Evolutionary conservation across 2,888 invertebrate species (phyloP).

Genomic region (Hirtodrosophila alboralis): DNA sequence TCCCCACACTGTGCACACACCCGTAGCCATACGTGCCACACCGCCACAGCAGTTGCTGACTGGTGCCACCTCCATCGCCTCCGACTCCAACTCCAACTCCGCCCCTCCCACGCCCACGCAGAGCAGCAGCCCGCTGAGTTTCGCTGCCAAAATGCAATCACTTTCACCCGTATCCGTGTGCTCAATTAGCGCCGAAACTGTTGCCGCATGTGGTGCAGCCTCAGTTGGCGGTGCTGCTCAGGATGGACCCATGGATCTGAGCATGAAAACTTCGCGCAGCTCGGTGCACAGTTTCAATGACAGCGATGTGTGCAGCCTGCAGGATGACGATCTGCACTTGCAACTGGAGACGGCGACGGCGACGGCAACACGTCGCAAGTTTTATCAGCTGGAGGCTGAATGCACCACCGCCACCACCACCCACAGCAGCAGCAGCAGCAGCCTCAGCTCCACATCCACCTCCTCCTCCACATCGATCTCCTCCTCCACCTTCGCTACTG

Average conservation of each 20-base stretch:
- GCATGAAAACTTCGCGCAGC: slow-evolving; percentile 87
- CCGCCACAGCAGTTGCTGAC: slow-evolving; percentile 44
- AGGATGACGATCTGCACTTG: slow-evolving; percentile 68
- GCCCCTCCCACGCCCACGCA: slow-evolving; percentile 19
- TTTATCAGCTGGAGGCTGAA: slow-evolving; percentile 76
- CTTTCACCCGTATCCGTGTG: slow-evolving; percentile 82
- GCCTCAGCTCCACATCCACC: slow-evolving; percentile 28
- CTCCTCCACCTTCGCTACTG: slow-evolving; percentile 31
- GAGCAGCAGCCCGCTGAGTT: slow-evolving; percentile 66
- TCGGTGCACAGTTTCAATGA: slow-evolving; percentile 80
- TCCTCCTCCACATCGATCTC: slow-evolving; percentile 51
- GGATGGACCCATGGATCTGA: slow-evolving; percentile 92
- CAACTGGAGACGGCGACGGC: slow-evolving; percentile 64
- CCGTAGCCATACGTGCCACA: slow-evolving; percentile 71
- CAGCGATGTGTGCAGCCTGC: slow-evolving; percentile 72
- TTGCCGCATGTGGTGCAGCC: slow-evolving; percentile 10
- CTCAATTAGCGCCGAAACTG: slow-evolving; percentile 73
- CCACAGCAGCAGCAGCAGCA: slow-evolving; percentile 14
- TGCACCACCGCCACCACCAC: slow-evolving; percentile 34
- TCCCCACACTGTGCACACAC: slow-evolving; percentile 58
- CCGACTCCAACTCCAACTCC: slow-evolving; percentile 13
- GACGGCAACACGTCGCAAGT: slow-evolving; percentile 71
- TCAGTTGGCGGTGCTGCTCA: slow-evolving; percentile 83
- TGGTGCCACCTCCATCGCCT: slow-evolving; percentile 18
- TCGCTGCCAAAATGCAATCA: slow-evolving; percentile 80